A percentile compares a stretch with the other conserved stretches of the same genome.
These are phyloP conservation scores for Heteromormyrus szaboi DNA, from an alignment of 2,797 vertebrate species.

Conservation along the genomic window DNA sequence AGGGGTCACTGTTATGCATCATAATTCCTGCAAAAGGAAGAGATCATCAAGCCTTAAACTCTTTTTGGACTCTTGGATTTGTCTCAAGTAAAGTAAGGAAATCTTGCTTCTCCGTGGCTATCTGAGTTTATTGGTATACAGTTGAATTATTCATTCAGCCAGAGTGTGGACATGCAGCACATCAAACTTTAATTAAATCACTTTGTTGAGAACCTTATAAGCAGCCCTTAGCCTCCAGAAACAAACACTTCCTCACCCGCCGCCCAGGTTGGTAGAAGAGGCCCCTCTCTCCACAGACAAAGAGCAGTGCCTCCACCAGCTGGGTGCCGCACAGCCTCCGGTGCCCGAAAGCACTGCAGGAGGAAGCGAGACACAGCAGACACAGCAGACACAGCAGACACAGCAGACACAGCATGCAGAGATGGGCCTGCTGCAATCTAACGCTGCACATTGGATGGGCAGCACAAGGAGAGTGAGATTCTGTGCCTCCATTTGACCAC, in stretches of 20 bases:
- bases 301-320: slow-evolving; percentile 32
- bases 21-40: neutral
- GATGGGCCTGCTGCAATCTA: neutral
- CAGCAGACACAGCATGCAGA: slow-evolving; percentile 14
- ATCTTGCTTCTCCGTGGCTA: neutral
- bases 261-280: slow-evolving; percentile 30
- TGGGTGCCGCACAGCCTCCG: slow-evolving; percentile 28
- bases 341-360: slow-evolving; percentile 17
- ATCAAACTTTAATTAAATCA: neutral
- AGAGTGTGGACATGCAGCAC: neutral
- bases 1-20: neutral
- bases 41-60: neutral
- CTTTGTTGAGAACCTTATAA: neutral
- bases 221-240: neutral
- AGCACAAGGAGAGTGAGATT: neutral
- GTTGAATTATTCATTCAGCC: neutral
- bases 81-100: neutral
- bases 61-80: neutral
- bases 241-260: slow-evolving; percentile 20
- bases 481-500: neutral
- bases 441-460: neutral
- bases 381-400: slow-evolving; percentile 24
- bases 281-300: slow-evolving; percentile 33
- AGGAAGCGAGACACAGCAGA: slow-evolving; percentile 16
- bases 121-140: neutral